These are phyloP conservation scores for Ceratosolen fusciceps DNA, from an alignment of 1,140 invertebrate species.

Conservation along the genomic window DNA sequence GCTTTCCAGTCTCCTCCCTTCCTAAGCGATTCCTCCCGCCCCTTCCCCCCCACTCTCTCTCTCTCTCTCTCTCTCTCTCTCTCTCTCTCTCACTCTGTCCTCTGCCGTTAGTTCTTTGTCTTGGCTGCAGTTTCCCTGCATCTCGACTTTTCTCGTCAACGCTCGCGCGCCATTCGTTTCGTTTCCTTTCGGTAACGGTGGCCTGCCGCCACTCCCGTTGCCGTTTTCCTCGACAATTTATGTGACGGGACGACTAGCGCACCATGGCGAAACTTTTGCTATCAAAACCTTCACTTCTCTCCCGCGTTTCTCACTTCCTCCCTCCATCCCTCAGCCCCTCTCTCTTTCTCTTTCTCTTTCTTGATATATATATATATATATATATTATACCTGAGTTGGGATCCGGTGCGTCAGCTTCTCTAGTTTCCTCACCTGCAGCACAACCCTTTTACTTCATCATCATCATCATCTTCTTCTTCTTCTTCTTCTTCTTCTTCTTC, in stretches of 20 bases:
- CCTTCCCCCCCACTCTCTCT: too few relatives aligned
- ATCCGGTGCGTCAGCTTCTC: conserved; percentile 6
- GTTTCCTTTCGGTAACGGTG: conserved; percentile 28
- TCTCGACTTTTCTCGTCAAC: conserved; percentile 33
- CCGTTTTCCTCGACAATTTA: conserved; percentile 51
- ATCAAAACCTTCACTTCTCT: conserved; percentile 49
- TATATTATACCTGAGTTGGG: too few relatives aligned
- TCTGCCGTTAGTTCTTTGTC: not conserved
- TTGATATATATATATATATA: conserved; percentile 11
- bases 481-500: not conserved
- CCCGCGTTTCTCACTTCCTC: conserved; percentile 22
- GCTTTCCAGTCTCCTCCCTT: too few relatives aligned
- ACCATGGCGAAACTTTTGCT: conserved; percentile 47
- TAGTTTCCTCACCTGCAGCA: conserved; percentile 17
- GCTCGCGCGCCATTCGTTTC: conserved; percentile 39
- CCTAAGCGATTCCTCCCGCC: too few relatives aligned
- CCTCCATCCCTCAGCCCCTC: too few relatives aligned
- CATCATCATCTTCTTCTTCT: not conserved
- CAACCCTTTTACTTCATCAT: not conserved
- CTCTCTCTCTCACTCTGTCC: not conserved
- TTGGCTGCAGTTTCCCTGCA: not conserved
- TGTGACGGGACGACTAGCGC: conserved; percentile 41
- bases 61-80: not conserved
- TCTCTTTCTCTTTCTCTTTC: conserved; percentile 18
- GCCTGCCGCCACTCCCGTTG: not conserved